phyloP scores from a whole-genome alignment of 2,888 invertebrate genomes.

The Xanthia togata region DNA sequence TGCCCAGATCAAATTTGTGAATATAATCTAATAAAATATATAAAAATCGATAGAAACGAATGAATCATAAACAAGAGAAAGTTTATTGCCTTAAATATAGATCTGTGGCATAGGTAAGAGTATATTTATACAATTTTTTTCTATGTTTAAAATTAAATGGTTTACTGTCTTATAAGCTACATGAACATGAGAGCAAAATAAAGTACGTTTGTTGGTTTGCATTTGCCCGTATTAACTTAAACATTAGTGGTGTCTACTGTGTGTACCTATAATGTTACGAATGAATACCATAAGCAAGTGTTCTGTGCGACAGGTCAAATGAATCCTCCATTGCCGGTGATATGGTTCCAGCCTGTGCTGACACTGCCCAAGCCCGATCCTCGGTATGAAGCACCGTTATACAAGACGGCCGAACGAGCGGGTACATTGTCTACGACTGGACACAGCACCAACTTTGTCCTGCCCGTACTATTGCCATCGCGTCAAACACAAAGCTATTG shows the following conservation, averaged over 20 bases:
- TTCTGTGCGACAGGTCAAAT: constrained; percentile 91
- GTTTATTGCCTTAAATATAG: constrained; percentile 33
- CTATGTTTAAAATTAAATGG: constrained; percentile 33
- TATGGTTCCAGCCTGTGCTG: constrained; percentile 92
- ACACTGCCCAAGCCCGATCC: constrained; percentile 91
- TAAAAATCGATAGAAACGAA: constrained; percentile 28
- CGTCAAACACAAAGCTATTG: constrained; percentile 93
- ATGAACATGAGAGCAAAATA: constrained; percentile 15
- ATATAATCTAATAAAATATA: constrained; percentile 9
- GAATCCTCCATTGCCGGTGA: constrained; percentile 93
- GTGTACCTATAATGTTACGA: neutral
- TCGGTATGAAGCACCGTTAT: constrained; percentile 94
- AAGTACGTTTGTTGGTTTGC: constrained; percentile 8
- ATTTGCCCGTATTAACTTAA: constrained; percentile 16
- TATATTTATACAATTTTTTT: constrained; percentile 9
- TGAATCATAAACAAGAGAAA: constrained; percentile 36
- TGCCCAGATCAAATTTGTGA: neutral
- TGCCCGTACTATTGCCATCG: constrained; percentile 94
- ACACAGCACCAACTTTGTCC: constrained; percentile 97
- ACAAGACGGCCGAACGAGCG: constrained; percentile 96
- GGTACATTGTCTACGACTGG: constrained; percentile 97
- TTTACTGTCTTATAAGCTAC: constrained; percentile 33
- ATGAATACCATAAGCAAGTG: constrained; percentile 4
- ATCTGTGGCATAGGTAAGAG: constrained; percentile 20
- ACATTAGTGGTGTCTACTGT: no score